phyloP scores from a whole-genome alignment of 1,140 invertebrate species.

The Tenebrio molitor region DNA sequence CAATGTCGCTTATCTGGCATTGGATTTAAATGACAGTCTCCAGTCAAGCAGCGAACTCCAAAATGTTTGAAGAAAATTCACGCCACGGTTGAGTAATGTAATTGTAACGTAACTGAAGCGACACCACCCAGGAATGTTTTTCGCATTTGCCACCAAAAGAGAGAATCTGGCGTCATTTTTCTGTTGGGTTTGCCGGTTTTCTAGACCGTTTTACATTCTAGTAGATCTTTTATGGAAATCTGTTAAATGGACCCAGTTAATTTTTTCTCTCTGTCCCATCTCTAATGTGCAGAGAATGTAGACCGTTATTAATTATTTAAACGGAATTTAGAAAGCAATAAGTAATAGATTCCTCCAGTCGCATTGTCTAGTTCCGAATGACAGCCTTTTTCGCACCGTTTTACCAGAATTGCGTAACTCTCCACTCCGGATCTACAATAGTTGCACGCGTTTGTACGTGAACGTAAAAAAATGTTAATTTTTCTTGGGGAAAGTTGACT shows the following conservation, averaged over 20 bases:
- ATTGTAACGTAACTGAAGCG: neutral
- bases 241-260: slow-evolving; percentile 10
- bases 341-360: neutral
- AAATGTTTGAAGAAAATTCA: too few species aligned
- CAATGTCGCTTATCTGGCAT: too few species aligned
- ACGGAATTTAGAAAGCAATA: slow-evolving; percentile 12
- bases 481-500: neutral
- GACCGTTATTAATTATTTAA: slow-evolving; percentile 18
- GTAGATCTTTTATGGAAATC: neutral
- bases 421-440: neutral
- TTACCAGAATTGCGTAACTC: neutral
- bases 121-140: neutral
- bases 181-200: neutral
- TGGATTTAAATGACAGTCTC: too few species aligned
- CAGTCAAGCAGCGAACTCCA: too few species aligned
- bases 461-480: too few species aligned
- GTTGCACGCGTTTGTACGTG: neutral
- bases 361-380: too few species aligned
- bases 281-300: slow-evolving; percentile 5
- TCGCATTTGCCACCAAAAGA: neutral
- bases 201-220: slow-evolving; percentile 1
- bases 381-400: too few species aligned
- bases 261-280: neutral
- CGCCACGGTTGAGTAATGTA: too few species aligned
- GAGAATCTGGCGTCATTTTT: too few species aligned